Evolutionary conservation across 1,140 invertebrate species (phyloP).

Genomic region (Papilio polyxenes): DNA sequence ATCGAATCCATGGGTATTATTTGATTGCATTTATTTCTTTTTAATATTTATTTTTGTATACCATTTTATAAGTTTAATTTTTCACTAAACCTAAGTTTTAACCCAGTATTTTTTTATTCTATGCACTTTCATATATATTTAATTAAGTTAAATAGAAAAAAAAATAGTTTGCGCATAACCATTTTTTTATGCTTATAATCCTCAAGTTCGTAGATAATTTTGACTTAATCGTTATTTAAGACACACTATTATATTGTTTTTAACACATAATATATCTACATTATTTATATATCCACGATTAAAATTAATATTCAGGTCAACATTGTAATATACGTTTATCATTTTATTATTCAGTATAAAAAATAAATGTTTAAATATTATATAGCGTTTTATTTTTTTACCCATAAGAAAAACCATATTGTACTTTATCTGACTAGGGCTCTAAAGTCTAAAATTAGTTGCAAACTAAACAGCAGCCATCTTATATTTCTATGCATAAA

Average conservation of each 20-base stretch:
- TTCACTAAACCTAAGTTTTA: neutral
- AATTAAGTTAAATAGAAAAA: neutral
- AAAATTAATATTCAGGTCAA: neutral
- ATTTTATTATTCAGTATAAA: neutral
- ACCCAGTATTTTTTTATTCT: slow-evolving; percentile 8
- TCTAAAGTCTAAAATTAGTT: too few species aligned
- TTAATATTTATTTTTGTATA: neutral
- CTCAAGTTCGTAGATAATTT: neutral
- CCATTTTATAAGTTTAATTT: neutral
- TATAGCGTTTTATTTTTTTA: neutral
- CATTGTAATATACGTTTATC: neutral
- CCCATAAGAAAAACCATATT: neutral
- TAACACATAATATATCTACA: neutral
- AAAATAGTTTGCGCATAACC: neutral
- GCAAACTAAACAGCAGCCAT: too few species aligned
- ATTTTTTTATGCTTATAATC: neutral
- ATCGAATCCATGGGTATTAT: slow-evolving; percentile 11
- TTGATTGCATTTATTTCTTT: slow-evolving; percentile 17
- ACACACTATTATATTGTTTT: neutral
- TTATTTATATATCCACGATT: neutral
- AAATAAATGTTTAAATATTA: neutral
- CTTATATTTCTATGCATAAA: too few species aligned
- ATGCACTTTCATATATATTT: neutral
- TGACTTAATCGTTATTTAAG: neutral
- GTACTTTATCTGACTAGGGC: neutral